Percentiles rank a stretch among this genome's conserved stretches.
Conservation (phyloP, 1,140 invertebrate genomes). For the Harpegnathos saltator region DNA sequence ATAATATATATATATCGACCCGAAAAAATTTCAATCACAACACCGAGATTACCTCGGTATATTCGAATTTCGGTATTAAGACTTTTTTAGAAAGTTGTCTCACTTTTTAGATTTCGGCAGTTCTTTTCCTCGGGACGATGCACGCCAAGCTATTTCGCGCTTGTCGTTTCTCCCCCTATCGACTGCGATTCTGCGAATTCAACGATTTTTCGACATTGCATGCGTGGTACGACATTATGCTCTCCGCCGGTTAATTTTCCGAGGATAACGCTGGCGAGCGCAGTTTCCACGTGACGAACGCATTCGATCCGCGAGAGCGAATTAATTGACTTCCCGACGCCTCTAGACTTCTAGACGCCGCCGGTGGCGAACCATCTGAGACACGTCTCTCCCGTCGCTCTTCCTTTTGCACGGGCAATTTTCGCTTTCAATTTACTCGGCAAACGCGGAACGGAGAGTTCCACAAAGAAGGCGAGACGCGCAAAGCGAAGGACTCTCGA, state of each 20-base stretch:
- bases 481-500: background rate
- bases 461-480: background rate
- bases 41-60: too few species aligned
- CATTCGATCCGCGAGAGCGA: slow-evolving; percentile 3
- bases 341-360: background rate
- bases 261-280: background rate
- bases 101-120: too few species aligned
- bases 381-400: background rate
- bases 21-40: too few species aligned
- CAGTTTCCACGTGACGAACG: background rate
- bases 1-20: too few species aligned
- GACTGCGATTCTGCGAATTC: too few species aligned
- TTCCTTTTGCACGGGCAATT: slow-evolving; percentile 4
- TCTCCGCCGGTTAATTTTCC: background rate
- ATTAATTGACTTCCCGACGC: background rate
- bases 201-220: too few species aligned
- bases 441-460: background rate
- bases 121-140: too few species aligned
- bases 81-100: too few species aligned
- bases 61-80: too few species aligned
- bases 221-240: too few species aligned
- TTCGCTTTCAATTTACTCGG: slow-evolving; percentile 3
- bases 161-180: too few species aligned
- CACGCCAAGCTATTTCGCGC: too few species aligned
- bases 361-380: background rate